A percentile compares a stretch with the other conserved stretches of the same genome.
These are phyloP conservation scores for Malurus splendens DNA, from an alignment of 2,797 vertebrate genomes.

Conservation along the genomic window DNA sequence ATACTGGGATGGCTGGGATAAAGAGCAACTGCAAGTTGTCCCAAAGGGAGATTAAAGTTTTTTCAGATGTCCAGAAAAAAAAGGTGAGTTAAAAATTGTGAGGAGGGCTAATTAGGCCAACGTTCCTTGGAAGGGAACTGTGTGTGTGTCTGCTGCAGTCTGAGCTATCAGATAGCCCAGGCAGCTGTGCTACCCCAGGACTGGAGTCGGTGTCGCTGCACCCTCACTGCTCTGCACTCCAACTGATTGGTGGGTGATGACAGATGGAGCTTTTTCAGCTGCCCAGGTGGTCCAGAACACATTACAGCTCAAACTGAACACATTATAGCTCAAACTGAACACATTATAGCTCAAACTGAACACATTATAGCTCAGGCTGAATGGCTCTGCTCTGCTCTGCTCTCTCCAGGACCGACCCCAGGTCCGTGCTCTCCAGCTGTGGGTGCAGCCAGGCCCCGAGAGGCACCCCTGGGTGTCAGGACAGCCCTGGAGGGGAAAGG, in stretches of 20 bases:
- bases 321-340: no score
- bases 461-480: not conserved
- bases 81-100: not conserved
- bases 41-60: not conserved
- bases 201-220: not conserved
- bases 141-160: not conserved
- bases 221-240: not conserved
- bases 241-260: not conserved
- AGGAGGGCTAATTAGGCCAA: not conserved
- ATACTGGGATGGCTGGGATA: not conserved
- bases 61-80: not conserved
- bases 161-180: not conserved
- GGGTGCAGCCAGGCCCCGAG: not conserved
- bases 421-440: fast-evolving
- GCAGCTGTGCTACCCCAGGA: not conserved
- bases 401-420: not conserved
- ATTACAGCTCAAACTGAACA: not conserved
- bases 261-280: not conserved
- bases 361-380: not conserved
- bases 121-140: not conserved
- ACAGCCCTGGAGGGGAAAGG: not conserved
- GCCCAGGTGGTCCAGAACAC: not conserved
- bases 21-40: not conserved
- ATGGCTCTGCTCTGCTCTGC: not conserved
- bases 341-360: not conserved